Conservation (phyloP, 2,113 vertebrate genomes). For the Siphamia tubifer region DNA sequence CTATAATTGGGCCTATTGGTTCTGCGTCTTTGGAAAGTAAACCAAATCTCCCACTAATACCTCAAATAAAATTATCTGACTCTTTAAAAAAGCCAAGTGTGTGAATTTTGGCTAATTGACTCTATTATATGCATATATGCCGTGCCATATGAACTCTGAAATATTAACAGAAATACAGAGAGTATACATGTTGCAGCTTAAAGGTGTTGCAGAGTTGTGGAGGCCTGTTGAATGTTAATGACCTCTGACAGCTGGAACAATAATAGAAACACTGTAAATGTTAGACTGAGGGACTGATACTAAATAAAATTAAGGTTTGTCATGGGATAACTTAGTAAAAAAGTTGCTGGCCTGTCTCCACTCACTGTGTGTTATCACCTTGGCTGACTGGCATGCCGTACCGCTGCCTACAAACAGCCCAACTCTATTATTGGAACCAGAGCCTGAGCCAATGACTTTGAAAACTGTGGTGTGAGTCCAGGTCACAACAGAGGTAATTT, state of each 20-base stretch:
- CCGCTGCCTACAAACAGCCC: conserved; percentile 59
- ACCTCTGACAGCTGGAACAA: not conserved
- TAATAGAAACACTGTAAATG: not conserved
- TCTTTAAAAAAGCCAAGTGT: too few species aligned
- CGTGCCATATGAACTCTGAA: too few species aligned
- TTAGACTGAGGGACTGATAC: not conserved
- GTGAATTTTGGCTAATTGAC: too few species aligned
- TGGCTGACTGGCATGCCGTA: conserved; percentile 55
- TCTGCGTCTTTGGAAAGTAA: too few species aligned
- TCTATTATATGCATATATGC: too few species aligned
- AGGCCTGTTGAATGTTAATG: too few species aligned
- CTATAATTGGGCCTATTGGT: too few species aligned
- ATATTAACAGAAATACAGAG: too few species aligned
- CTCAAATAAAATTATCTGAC: too few species aligned
- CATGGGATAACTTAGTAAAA: not conserved
- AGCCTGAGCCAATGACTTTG: conserved; percentile 61
- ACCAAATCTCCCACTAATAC: too few species aligned
- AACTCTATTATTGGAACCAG: conserved; percentile 78
- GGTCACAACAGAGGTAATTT: conserved; percentile 11
- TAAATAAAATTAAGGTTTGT: not conserved
- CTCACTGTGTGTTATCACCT: conserved; percentile 46
- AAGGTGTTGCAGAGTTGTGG: too few species aligned
- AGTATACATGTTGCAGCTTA: too few species aligned
- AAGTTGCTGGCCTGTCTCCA: not conserved
- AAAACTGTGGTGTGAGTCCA: conserved; percentile 24